phyloP scores from a whole-genome alignment of 2,888 invertebrate species.

The Apantesis nais region DNA sequence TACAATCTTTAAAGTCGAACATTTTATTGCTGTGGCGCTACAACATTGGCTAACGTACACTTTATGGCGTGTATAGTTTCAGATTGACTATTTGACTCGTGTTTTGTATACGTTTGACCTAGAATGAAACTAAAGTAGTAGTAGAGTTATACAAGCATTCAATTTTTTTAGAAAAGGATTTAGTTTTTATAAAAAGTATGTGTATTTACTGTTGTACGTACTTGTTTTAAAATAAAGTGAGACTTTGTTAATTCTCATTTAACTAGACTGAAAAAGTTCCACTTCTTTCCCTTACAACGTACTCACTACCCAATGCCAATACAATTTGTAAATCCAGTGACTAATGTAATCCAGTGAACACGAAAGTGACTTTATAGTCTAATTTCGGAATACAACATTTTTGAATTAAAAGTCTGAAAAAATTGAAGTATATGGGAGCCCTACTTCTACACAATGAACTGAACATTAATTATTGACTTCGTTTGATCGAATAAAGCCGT shows the following conservation, averaged over 20 bases:
- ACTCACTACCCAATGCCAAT: neutral
- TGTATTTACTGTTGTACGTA: neutral
- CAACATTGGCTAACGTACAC: slow-evolving; percentile 20
- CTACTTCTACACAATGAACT: slow-evolving; percentile 27
- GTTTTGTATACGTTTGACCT: slow-evolving; percentile 8
- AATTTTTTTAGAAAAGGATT: neutral
- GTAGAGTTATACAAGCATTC: neutral
- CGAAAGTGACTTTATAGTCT: neutral
- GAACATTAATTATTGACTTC: slow-evolving; percentile 30
- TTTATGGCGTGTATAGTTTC: slow-evolving; percentile 15
- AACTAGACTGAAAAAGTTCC: neutral
- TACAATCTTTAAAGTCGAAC: slow-evolving; percentile 23
- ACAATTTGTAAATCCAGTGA: slow-evolving; percentile 1
- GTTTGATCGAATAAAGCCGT: slow-evolving; percentile 33
- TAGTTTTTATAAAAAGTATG: neutral
- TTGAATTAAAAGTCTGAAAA: slow-evolving; percentile 9
- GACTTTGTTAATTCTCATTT: neutral
- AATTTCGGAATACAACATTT: neutral
- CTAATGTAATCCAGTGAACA: too few relatives aligned
- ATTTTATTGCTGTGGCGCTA: slow-evolving; percentile 24
- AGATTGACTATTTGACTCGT: slow-evolving; percentile 14
- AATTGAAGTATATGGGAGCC: slow-evolving; percentile 20
- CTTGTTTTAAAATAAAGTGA: neutral
- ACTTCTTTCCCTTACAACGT: neutral
- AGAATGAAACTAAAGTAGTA: slow-evolving; percentile 11